A percentile compares a stretch with the other conserved stretches of the same genome.
Evolutionary conservation across 1,140 invertebrate genomes (phyloP).

Genomic region (Choristoneura fumiferana): DNA sequence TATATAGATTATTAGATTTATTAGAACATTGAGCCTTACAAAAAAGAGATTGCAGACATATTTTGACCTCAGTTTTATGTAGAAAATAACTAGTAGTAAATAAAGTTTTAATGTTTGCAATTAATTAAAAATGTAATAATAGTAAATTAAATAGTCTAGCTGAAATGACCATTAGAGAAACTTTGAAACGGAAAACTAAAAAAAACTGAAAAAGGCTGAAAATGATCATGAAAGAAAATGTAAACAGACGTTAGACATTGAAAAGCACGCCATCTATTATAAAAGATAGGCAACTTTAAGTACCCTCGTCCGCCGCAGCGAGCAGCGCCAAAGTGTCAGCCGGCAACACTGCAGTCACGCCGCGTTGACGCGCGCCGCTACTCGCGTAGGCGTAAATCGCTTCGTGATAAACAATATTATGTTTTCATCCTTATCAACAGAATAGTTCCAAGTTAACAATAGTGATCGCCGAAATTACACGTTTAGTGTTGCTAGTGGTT

Average conservation of each 20-base stretch:
- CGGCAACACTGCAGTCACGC: slow-evolving; percentile 73
- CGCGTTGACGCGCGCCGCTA: slow-evolving; percentile 72
- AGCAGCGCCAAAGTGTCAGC: slow-evolving; percentile 66
- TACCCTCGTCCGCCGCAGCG: slow-evolving; percentile 31
- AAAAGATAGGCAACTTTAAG: slow-evolving; percentile 27
- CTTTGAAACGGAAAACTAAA: too few relatives aligned
- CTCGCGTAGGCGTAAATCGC: slow-evolving; percentile 70
- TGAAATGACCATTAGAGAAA: too few relatives aligned
- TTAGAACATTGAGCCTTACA: too few relatives aligned
- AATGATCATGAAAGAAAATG: neutral
- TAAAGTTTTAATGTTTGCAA: too few relatives aligned
- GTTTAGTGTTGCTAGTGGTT: slow-evolving; percentile 45
- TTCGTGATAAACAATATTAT: slow-evolving; percentile 61
- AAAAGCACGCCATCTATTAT: slow-evolving; percentile 55
- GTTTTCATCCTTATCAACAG: slow-evolving; percentile 65
- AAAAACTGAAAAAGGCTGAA: too few relatives aligned
- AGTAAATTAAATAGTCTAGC: too few relatives aligned
- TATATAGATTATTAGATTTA: too few relatives aligned
- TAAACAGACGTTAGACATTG: slow-evolving; percentile 7
- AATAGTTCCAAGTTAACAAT: slow-evolving; percentile 31
- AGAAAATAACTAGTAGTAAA: too few relatives aligned
- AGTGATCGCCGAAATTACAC: too few relatives aligned
- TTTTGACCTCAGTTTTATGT: too few relatives aligned
- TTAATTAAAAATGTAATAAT: too few relatives aligned
- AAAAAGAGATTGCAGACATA: too few relatives aligned